phyloP scores from a whole-genome alignment of 2,888 invertebrate species.

The Rhogogaster chlorosoma region DNA sequence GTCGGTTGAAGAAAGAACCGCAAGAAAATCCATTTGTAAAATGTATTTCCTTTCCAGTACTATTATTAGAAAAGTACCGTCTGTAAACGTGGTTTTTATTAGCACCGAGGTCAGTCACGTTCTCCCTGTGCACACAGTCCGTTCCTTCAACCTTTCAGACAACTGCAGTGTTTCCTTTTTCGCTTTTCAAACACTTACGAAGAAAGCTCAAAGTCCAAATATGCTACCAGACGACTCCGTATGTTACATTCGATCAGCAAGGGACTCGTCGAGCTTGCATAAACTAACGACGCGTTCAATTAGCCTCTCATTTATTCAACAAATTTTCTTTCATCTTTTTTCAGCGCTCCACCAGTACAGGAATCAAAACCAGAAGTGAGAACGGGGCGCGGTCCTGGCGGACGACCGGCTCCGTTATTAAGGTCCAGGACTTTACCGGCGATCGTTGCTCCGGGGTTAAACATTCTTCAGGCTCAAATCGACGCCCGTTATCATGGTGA shows the following conservation, averaged over 20 bases:
- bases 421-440: constrained; percentile 93
- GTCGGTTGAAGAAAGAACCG: constrained; percentile 36
- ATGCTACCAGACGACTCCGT: not conserved
- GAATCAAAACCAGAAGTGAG: constrained; percentile 71
- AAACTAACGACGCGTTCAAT: not conserved
- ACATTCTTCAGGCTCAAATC: constrained; percentile 90
- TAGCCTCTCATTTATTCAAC: not conserved
- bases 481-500: constrained; percentile 84
- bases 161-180: not conserved
- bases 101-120: constrained; percentile 33
- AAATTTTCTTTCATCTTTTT: not conserved
- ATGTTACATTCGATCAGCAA: not conserved
- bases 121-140: not conserved
- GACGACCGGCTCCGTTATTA: constrained; percentile 86
- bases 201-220: not conserved
- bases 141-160: constrained; percentile 24
- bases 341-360: constrained; percentile 63
- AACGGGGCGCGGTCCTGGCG: constrained; percentile 73
- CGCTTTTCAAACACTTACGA: not conserved
- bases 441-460: constrained; percentile 92
- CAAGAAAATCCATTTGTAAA: constrained; percentile 31
- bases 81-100: constrained; percentile 26
- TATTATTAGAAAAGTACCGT: constrained; percentile 31
- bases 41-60: constrained; percentile 26
- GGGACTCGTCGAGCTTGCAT: not conserved